Conservation (phyloP, 2,797 vertebrate genomes). For the Muraenolepis orangiensis region DNA sequence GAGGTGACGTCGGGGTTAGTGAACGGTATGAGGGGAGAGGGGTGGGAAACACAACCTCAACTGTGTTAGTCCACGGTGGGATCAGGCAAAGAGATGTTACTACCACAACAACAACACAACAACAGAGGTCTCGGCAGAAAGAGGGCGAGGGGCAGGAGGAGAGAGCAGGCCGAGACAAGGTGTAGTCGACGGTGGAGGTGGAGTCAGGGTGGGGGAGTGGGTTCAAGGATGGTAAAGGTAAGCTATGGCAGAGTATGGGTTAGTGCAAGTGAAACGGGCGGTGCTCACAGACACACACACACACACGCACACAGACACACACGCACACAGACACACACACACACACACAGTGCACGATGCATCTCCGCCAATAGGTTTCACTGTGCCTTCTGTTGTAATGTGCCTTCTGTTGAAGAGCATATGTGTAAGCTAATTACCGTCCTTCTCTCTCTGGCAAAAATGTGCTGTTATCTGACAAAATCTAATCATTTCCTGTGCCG, state of each 20-base stretch:
- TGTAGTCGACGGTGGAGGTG: slow-evolving; percentile 53
- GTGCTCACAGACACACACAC: slow-evolving; percentile 27
- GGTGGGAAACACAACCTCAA: slow-evolving; percentile 59
- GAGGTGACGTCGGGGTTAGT: slow-evolving; percentile 74
- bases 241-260: slow-evolving; percentile 61
- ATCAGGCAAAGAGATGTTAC: slow-evolving; percentile 89
- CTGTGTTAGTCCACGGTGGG: slow-evolving; percentile 79
- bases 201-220: slow-evolving; percentile 77
- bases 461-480: neutral
- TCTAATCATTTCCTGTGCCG: neutral
- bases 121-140: slow-evolving; percentile 62
- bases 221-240: slow-evolving; percentile 46
- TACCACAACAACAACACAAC: too few species aligned
- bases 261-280: slow-evolving; percentile 84
- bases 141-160: slow-evolving; percentile 42
- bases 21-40: slow-evolving; percentile 59
- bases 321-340: slow-evolving; percentile 28
- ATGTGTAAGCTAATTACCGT: neutral
- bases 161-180: slow-evolving; percentile 89
- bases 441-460: neutral
- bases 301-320: slow-evolving; percentile 58
- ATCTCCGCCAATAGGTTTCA: slow-evolving; percentile 80
- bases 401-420: too few species aligned
- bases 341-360: slow-evolving; percentile 81
- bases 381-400: too few species aligned